Base-by-base conservation (phyloP, 2,888 invertebrate species). In the Aphrophora alni region DNA sequence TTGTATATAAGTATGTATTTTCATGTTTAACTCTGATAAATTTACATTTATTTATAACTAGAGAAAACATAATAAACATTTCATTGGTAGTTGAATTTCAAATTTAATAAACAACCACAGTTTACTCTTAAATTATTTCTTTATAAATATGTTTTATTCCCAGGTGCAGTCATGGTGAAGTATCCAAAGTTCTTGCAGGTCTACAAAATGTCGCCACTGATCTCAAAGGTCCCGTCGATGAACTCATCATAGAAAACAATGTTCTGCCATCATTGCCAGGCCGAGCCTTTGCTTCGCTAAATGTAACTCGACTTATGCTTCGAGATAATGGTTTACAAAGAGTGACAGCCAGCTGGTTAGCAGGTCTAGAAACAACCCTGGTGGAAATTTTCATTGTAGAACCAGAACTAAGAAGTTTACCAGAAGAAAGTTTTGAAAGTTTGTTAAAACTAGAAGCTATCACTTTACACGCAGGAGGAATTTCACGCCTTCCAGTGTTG, bases 151-250 rank as follows among this genome's bases (percentile, higher is more conserved):
- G 33, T 33, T 33, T 8, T 5, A 33, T 33, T 33, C 33, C n/a
- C 88, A 96, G 96, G 96, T 97, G 97, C 87, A 96, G 96, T n/a
- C 96, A 96, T 90, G 95, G 96, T 89, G 96, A 96, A 87, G 89
- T 96, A 80, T 92, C 93, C 5, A 93, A 93, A 87, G 94, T 96
- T 21, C 88, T 93, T 84, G 93, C 93, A 86, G 95, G 95, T 10
- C 88, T 96, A 12, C 93, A 93, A 85, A 91, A 93, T 69, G 90
- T 95, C 44, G 92, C 93, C 82, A 91, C 92, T 75, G 91, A 91
- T 82, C 89, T 95, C 76, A 91, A 90, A 82, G 91, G 91, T 77
- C 93, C 95, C 5, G 93, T 97, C 85, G 97, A 96, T 88, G 96
- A 97, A 87, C 87, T 97, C 77, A 96, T 97, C 83, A 90, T 97